phyloP scores from a whole-genome alignment of 2,797 vertebrate species.

The Sebastes matsubarae region DNA sequence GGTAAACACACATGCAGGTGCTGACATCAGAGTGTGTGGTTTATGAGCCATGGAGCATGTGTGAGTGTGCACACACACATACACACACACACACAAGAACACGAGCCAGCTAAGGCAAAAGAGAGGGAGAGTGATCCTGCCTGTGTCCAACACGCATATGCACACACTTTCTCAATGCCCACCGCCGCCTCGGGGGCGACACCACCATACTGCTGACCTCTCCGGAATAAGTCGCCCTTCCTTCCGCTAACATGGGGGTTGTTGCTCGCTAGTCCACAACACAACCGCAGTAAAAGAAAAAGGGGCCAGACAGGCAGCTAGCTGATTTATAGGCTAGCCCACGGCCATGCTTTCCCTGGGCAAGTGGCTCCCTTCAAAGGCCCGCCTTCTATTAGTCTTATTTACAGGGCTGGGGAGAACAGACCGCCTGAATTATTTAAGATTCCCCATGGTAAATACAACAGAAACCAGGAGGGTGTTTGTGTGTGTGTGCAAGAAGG shows the following conservation, averaged over 20 bases:
- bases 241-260: constrained; percentile 47
- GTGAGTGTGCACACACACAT: not conserved
- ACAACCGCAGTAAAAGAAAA: constrained; percentile 46
- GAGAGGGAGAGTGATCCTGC: constrained; percentile 2
- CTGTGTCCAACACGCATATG: constrained; percentile 28
- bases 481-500: not conserved
- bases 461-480: constrained; percentile 38
- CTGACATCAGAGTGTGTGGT: constrained; percentile 44
- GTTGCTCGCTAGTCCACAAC: constrained; percentile 39
- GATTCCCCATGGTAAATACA: constrained; percentile 64
- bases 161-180: constrained; percentile 21
- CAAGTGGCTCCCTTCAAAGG: constrained; percentile 69
- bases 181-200: constrained; percentile 23
- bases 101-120: not conserved
- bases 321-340: constrained; percentile 71
- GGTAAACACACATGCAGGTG: constrained; percentile 58
- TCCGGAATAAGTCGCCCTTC: constrained; percentile 46
- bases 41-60: constrained; percentile 23
- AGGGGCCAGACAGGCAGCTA: constrained; percentile 50
- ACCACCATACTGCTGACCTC: constrained; percentile 51
- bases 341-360: constrained; percentile 64
- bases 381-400: constrained; percentile 72
- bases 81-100: constrained; percentile 1
- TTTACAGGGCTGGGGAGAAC: constrained; percentile 70
- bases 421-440: constrained; percentile 71